Base-by-base conservation (phyloP, 2,888 invertebrate species). In the Platycnemis pennipes region DNA sequence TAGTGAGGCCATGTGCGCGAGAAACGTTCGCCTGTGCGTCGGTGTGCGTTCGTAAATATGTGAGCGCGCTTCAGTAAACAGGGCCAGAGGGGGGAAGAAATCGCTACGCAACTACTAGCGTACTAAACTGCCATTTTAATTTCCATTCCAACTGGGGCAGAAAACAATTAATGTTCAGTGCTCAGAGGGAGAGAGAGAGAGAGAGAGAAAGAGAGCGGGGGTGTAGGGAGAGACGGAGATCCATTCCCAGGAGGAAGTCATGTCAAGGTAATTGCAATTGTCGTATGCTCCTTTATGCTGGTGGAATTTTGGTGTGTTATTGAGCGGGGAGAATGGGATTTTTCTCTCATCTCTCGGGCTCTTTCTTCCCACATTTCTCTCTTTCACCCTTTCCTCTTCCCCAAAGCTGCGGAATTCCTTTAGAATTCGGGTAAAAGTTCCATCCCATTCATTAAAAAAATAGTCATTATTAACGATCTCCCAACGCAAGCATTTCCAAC, bases 251-350 rank as follows among this genome's bases (percentile, higher is more conserved):
- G 77, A 37, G 77, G 37, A 77, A 37, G 37, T 37, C 37, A 16
- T 77, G 77, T 37, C 77, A 77, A 77, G 37, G 77, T 37, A 77
- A 77, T 77, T 77, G 37, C 77, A 77, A 77, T 37, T 77, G 77
- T 37, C 77, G n/a, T 26, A 37, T 11, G 16, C 77, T 77, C 13
- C 77, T 77, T 69, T 31, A 31, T 69, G 31, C 31, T 69, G 37
- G 37, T 16, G 37, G 77, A 77, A 77, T 77, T 77, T 77, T 77
- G 77, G 5, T 37, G 77, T 77, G 31, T 77, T 37, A 77, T 77
- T 63, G 31, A 37, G 31, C 37, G 77, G 31, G 77, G 37, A 31
- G 37, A 77, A 37, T 37, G 77, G 31, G 26, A 37, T 77, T 77
- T 77, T 77, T 77, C 77, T 77, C 77, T 77, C 77, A 63, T 31